Conservation (phyloP, 2,797 vertebrate genomes). For the Oceanodroma leucorhoa region DNA sequence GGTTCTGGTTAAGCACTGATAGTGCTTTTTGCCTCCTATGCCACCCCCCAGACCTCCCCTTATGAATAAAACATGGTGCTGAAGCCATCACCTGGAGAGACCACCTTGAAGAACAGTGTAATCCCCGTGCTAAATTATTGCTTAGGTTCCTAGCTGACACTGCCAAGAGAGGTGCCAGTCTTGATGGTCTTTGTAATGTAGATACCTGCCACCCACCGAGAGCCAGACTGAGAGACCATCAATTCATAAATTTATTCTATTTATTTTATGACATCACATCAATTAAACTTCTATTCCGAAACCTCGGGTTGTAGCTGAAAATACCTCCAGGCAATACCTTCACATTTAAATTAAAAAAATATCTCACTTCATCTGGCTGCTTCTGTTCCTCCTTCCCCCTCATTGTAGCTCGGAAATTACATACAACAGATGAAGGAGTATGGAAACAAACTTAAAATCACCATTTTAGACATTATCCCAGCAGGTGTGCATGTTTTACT, state of each 20-base stretch:
- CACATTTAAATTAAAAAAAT: constrained; percentile 47
- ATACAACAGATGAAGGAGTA: constrained; percentile 1
- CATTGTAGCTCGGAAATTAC: constrained; percentile 21
- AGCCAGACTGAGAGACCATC: constrained; percentile 65
- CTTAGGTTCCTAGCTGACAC: constrained; percentile 18
- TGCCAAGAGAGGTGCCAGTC: constrained; percentile 55
- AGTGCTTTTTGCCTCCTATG: background rate
- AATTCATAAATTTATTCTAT: constrained; percentile 69
- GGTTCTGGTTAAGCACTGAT: background rate
- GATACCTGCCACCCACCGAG: constrained; percentile 66
- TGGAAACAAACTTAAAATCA: constrained; percentile 35
- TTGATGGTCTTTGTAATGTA: constrained; percentile 48
- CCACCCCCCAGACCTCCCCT: background rate
- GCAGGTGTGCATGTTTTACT: constrained; percentile 37
- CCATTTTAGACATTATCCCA: background rate
- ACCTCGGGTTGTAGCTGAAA: constrained; percentile 42
- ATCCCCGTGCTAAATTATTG: constrained; percentile 40
- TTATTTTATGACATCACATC: constrained; percentile 72
- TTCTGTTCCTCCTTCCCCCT: constrained; percentile 33
- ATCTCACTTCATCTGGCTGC: constrained; percentile 49
- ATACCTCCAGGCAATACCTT: constrained; percentile 54
- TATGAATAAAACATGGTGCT: background rate
- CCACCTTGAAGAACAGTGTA: constrained; percentile 54
- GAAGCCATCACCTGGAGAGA: constrained; percentile 33
- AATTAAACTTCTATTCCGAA: constrained; percentile 65